phyloP scores from a whole-genome alignment of 2,888 invertebrate species.

The Malachius bipustulatus region DNA sequence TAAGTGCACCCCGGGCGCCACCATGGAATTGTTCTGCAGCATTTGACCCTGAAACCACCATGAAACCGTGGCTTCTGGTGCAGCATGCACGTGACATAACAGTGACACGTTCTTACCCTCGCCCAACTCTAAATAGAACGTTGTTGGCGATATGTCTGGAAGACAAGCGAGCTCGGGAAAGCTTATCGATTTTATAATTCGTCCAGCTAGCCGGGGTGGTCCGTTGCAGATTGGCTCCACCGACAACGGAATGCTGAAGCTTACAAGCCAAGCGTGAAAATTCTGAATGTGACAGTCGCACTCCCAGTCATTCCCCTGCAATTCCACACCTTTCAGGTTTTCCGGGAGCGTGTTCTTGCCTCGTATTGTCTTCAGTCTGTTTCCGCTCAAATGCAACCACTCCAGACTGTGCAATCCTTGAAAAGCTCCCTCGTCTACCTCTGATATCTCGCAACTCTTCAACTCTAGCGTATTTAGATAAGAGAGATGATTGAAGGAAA shows the following conservation, averaged over 20 bases:
- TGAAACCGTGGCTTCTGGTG: slow-evolving; percentile 68
- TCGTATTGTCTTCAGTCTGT: slow-evolving; percentile 61
- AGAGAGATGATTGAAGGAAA: slow-evolving; percentile 62
- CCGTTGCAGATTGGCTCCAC: slow-evolving; percentile 68
- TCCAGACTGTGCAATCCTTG: slow-evolving; percentile 69
- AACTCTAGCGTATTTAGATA: slow-evolving; percentile 72
- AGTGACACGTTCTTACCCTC: slow-evolving; percentile 74
- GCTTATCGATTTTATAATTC: slow-evolving; percentile 52
- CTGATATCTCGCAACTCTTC: slow-evolving; percentile 66
- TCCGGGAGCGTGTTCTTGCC: slow-evolving; percentile 61
- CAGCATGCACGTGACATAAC: slow-evolving; percentile 66
- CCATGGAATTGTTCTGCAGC: slow-evolving; percentile 61
- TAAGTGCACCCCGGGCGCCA: slow-evolving; percentile 53
- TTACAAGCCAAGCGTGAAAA: slow-evolving; percentile 65
- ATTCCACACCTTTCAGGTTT: slow-evolving; percentile 59
- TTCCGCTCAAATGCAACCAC: slow-evolving; percentile 74
- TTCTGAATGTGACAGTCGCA: slow-evolving; percentile 77
- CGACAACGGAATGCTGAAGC: slow-evolving; percentile 63
- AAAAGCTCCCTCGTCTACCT: slow-evolving; percentile 70
- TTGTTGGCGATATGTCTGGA: slow-evolving; percentile 65
- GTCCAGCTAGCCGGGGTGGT: slow-evolving; percentile 55
- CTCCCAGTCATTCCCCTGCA: slow-evolving; percentile 80
- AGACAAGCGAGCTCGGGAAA: slow-evolving; percentile 67
- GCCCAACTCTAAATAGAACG: slow-evolving; percentile 62
- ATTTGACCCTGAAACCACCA: slow-evolving; percentile 78